Base-by-base conservation (phyloP, 2,797 vertebrate species). In the Nothura maculosa region DNA sequence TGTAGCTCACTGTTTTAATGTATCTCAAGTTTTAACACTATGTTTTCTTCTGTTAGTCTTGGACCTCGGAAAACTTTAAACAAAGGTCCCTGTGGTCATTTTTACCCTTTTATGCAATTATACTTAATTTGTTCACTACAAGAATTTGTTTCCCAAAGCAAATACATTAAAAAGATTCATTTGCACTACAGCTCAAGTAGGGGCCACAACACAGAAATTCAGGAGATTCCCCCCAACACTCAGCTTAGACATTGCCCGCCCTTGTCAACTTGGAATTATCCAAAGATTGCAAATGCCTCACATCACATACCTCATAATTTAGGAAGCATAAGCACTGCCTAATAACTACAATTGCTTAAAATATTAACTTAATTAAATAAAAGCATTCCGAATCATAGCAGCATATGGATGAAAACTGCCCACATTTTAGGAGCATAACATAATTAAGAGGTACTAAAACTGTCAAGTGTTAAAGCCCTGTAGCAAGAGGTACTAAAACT, bases 331-430 rank as follows among this genome's bases (percentile, higher is more conserved):
- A 78, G 17, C 12, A 70, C 90, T 92, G 63, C 22, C 0, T 57
- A 96, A 76, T 45, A 73, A 96, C 73, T 91, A 87, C 80, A 64
- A 64, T 3, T 86, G 89, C 45, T 68, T 72, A 17, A 89, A 93
- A 83, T 24, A 93, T 45, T 54, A 93, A 94, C 94, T 92, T 85
- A 73, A 86, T 12, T 48, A 68, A 94, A 73, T 80, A 85, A 91
- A 81, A 87, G 85, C 87, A 81, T 81, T 75, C 94, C 87, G 89
- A 87, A 89, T 60, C 55, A 54, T 18, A 92, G 89, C 61, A 55
- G 76, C 77, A 85, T 52, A 93, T 9, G 74, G 90, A 76, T 63
- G 74, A 86, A 67, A 91, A 76, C 74, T 87, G 87, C 67, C 89
- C 90, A 61, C 52, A 0, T 0, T 58, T 64, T 27, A 81, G 95